Evolutionary conservation across 2,888 invertebrate genomes (phyloP), one percentile per base, ranked within the genome.

Genomic region (Plagodis dolabraria): DNA sequence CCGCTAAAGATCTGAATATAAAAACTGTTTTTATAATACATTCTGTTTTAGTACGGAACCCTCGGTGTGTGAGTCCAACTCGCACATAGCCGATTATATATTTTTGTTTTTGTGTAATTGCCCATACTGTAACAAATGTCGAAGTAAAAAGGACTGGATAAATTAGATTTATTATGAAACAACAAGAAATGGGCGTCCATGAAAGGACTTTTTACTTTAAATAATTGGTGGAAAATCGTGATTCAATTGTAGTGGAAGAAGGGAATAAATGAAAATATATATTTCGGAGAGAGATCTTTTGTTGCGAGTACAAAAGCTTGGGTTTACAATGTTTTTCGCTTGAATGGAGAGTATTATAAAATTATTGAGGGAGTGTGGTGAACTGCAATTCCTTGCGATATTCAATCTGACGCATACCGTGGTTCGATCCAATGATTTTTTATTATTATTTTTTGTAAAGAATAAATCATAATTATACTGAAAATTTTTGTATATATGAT

Each of bases 141-240:
- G 45, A 54, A 42, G 47, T 51, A 57, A 61, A 22, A 61, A 63
- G 53, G 63, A 46, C 53, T 53, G 49, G 44, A 63, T 57, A 64
- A 69, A 69, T 69, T 65, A 60, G 64, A 69, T 69, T 69, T 67
- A 65, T 65, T 60, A 64, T 60, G 58, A 58, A 59, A 64, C 57
- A 55, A 65, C 69, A 67, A 67, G 67, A 64, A 69, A 69, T 66
- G 64, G 67, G 38, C 62, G 57, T 56, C 57, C 57, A 52, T 63
- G 60, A 69, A 64, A 65, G 60, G 65, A 67, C 67, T 64, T 66
- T 68, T 68, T 67, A 65, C 69, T 67, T 64, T 65, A 67, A 66
- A 69, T 69, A 69, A 69, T 69, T 69, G 67, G 63, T 60, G 62
- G 62, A 64, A 65, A 63, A 61, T 56, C 61, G 61, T 62, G 61